Base-by-base conservation (phyloP, 1,140 invertebrate genomes). In the Dreissena rostriformis region DNA sequence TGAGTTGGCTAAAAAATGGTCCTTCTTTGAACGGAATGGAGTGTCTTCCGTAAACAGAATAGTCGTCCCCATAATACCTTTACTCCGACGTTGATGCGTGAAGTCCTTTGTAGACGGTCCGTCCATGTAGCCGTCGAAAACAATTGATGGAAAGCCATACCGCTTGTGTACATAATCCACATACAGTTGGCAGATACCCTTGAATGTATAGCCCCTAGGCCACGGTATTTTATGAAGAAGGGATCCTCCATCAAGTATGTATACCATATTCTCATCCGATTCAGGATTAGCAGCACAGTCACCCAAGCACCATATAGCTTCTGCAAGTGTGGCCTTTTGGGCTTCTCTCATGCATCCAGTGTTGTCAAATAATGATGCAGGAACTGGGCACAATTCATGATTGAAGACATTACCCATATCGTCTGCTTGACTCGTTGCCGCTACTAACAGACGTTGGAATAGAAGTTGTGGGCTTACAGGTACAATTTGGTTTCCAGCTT, bases 211-310 rank as follows among this genome's bases (percentile, higher is more conserved):
- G 12, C 79, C 72, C 28, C 77, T 76, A 28, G 29, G 51, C 86
- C 84, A 87, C 66, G 72, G 75, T 26, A 86, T 53, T 0, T 81
- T 74, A 26, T 86, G 84, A 24, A 89, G 55, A 0, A 89, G 61
- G 15, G 86, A 82, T 8, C 85, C 84, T 39, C 85, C 86, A 68
- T 89, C 86, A 63, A 89, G 14, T 5, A 88, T 78, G 82, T 88
- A 79, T 11, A 70, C 26, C 1, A 85, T 52, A 26, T 67, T 29
- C n/a, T 67, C 10, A 26, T n/a, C n/a, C 17, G 39, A 17, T 26
- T 39, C 39, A 39, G 39, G 39, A 39, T 39, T 39, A 39, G 39
- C 39, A 39, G 39, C 66, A 26, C 49, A 68, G 66, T 63, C n/a
- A 28, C 70, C 57, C n/a, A 11, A 26, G 10, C 57, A 61, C 86